Evolutionary conservation across 2,797 vertebrate species (phyloP).

Genomic region (Sebastes baramenuke): DNA sequence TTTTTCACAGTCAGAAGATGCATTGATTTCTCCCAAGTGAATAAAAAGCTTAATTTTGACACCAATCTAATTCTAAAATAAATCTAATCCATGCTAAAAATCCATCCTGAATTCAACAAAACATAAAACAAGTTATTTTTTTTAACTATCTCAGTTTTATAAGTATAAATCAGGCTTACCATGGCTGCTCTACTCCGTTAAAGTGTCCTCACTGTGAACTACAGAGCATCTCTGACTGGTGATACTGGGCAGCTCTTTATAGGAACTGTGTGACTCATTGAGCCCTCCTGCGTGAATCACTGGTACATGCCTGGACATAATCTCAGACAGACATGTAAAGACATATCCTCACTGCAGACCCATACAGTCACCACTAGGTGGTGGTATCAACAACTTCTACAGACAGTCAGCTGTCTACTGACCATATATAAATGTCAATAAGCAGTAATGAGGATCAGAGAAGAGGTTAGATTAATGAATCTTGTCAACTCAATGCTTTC

Average conservation of each 20-base stretch:
- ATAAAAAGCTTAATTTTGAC: background rate
- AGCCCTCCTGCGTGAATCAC: slow-evolving; percentile 29
- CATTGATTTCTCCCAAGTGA: background rate
- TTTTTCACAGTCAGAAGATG: no score
- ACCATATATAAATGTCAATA: no score
- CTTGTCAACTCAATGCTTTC: background rate
- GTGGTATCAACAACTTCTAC: background rate
- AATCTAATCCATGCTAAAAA: background rate
- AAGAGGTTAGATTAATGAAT: background rate
- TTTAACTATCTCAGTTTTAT: background rate
- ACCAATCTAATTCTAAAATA: background rate
- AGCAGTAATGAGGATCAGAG: background rate
- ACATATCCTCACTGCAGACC: slow-evolving; percentile 40
- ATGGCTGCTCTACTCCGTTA: slow-evolving; percentile 16
- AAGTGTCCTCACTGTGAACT: slow-evolving; percentile 4
- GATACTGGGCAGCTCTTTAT: slow-evolving; percentile 44
- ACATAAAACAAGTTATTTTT: background rate
- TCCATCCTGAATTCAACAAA: background rate
- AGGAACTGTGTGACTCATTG: slow-evolving; percentile 49
- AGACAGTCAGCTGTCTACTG: no score
- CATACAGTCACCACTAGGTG: slow-evolving; percentile 36
- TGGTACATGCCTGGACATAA: slow-evolving; percentile 79
- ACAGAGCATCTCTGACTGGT: slow-evolving; percentile 10
- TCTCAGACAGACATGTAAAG: slow-evolving; percentile 69
- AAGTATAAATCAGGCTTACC: slow-evolving; percentile 51